phyloP scores from a whole-genome alignment of 2,113 vertebrate genomes.

The Corythaeola cristata region DNA sequence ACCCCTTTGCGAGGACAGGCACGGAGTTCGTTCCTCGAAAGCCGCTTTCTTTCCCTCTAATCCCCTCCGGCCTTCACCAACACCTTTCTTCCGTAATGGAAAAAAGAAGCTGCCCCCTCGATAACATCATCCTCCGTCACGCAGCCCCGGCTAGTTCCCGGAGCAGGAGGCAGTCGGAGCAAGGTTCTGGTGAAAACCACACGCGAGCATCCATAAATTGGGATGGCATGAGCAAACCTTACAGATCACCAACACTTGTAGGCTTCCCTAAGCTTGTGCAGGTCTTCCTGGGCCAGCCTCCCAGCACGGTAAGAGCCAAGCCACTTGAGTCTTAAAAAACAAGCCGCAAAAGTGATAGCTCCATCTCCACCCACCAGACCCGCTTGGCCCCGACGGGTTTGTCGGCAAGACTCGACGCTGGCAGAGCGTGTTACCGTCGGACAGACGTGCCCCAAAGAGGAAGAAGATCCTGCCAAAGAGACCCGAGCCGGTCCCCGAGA shows the following conservation, averaged over 20 bases:
- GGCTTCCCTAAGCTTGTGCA: not conserved
- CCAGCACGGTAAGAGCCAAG: not conserved
- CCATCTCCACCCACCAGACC: not conserved
- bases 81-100: not conserved
- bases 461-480: not conserved
- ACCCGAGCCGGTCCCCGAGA: fast-evolving
- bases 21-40: not conserved
- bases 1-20: not conserved
- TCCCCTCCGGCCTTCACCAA: not conserved
- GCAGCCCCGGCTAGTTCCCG: not conserved
- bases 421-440: fast-evolving
- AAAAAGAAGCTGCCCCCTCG: not conserved
- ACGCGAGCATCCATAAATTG: fast-evolving
- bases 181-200: not conserved
- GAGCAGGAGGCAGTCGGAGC: not conserved
- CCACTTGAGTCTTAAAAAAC: not conserved
- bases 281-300: not conserved
- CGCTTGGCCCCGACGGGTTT: fast-evolving
- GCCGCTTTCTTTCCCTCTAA: not conserved
- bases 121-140: not conserved
- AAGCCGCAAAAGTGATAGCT: not conserved
- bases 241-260: not conserved
- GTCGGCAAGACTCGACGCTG: not conserved
- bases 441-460: not conserved
- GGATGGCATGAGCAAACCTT: not conserved